Evolutionary conservation across 2,113 vertebrate species (phyloP).

Genomic region (Electrona antarctica): DNA sequence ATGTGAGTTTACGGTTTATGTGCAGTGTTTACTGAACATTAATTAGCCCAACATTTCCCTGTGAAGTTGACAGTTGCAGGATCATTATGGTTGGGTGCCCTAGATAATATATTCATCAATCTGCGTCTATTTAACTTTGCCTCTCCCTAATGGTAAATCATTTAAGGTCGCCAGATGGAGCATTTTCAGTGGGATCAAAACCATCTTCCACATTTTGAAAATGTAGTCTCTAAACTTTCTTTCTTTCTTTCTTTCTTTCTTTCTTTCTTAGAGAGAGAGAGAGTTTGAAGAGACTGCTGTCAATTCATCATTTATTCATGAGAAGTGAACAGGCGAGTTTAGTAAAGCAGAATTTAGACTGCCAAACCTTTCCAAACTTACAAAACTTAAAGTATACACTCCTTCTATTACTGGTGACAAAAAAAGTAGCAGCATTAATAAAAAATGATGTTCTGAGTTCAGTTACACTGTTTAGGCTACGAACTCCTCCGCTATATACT

Average conservation of each 20-base stretch:
- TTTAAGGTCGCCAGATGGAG: constrained; percentile 22
- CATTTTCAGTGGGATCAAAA: constrained; percentile 23
- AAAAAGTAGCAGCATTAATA: too few species aligned
- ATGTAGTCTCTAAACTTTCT: constrained; percentile 1
- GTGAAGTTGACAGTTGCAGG: constrained; percentile 20
- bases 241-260: too few species aligned
- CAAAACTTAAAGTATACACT: too few species aligned
- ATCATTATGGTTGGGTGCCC: constrained; percentile 11
- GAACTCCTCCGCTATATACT: too few species aligned
- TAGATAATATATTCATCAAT: constrained; percentile 29
- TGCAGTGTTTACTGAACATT: background rate
- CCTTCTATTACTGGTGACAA: too few species aligned
- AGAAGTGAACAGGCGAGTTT: background rate
- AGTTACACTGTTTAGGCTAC: too few species aligned
- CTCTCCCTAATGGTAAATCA: constrained; percentile 15
- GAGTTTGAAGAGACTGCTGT: background rate
- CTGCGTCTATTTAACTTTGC: constrained; percentile 24
- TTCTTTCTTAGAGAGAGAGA: background rate
- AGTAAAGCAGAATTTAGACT: background rate
- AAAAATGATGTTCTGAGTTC: too few species aligned
- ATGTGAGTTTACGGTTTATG: too few species aligned
- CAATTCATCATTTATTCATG: background rate
- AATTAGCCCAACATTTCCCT: constrained; percentile 39
- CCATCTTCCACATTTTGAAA: constrained; percentile 24
- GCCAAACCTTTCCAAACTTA: too few species aligned